Evolutionary conservation across 2,888 invertebrate species (phyloP), one percentile per base, ranked within the genome.

Genomic region (Ichneumoninae sp.): DNA sequence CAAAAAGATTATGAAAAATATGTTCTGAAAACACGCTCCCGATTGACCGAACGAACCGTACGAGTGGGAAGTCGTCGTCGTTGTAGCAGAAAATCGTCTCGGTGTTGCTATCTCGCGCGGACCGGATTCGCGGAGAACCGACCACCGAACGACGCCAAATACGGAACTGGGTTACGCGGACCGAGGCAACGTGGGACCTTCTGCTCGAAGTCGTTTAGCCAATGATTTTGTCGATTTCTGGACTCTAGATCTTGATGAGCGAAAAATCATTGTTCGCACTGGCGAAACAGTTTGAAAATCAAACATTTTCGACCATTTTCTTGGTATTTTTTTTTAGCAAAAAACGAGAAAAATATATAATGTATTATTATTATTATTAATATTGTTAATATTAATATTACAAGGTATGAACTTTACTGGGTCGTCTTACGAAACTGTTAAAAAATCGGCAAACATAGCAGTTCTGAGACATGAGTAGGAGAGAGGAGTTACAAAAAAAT

Each of bases 141-240:
- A 65, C 72, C 52, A 57, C 65, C 47, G 57, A 77, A 57, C 83
- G 78, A 80, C 77, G 78, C 86, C 87, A 87, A 89, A 89, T 88
- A 88, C 84, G 86, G 86, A 89, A 89, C 85, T 87, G 86, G 87
- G 87, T 89, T 89, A 89, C 80, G 72, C 82, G 72, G 72, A 72
- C 60, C 30, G 40, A 30, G 16, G 16, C n/a, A 60, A 60, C 26
- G 44, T 47, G n/a, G 33, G 47, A n/a, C 47, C 47, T 47, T 33
- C 13, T 68, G 13, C 8, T 47, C 30, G 44, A n/a, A n/a, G 65
- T 8, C n/a, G n/a, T 66, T 26, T 40, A 26, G 8, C 50, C 52
- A 36, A 19, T 76, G 19, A 52, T 33, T 33, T 60, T 60, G 3
- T 3, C 30, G 60, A 60, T 30, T 16, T 30, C 1, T 30, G 13